Evolutionary conservation across 2,113 vertebrate species (phyloP).

Genomic region (Regulus satrapa): DNA sequence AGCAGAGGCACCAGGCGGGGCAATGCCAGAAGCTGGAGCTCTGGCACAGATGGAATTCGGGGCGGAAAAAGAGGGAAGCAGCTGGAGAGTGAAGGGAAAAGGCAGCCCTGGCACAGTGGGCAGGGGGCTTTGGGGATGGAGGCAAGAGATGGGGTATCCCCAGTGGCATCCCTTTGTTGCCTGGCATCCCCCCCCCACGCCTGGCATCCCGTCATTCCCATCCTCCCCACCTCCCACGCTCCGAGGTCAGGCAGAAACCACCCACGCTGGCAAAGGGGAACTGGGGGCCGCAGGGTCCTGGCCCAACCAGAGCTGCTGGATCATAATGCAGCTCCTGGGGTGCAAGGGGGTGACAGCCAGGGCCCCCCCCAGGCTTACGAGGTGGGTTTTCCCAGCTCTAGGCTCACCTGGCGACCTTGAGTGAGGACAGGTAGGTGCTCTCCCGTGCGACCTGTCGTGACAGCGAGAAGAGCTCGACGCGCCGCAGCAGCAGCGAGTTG

Average conservation of each 20-base stretch:
- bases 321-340: accelerated
- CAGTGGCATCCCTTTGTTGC: neutral
- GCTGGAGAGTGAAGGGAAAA: neutral
- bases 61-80: neutral
- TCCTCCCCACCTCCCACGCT: neutral
- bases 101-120: neutral
- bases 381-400: neutral
- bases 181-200: neutral
- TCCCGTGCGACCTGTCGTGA: constrained; percentile 92
- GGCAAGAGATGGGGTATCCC: neutral
- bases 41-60: neutral
- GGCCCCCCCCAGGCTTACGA: accelerated
- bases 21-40: neutral
- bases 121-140: neutral
- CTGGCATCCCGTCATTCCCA: neutral
- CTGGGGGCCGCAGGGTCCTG: neutral
- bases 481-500: constrained; percentile 87
- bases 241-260: neutral
- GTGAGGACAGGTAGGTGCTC: constrained; percentile 90
- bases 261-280: neutral
- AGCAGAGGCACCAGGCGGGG: neutral
- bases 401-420: constrained; percentile 88
- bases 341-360: neutral
- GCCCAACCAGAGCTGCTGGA: neutral
- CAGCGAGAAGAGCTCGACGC: constrained; percentile 93